Conservation (phyloP, 2,113 vertebrate species). For the Carassius auratus region DNA sequence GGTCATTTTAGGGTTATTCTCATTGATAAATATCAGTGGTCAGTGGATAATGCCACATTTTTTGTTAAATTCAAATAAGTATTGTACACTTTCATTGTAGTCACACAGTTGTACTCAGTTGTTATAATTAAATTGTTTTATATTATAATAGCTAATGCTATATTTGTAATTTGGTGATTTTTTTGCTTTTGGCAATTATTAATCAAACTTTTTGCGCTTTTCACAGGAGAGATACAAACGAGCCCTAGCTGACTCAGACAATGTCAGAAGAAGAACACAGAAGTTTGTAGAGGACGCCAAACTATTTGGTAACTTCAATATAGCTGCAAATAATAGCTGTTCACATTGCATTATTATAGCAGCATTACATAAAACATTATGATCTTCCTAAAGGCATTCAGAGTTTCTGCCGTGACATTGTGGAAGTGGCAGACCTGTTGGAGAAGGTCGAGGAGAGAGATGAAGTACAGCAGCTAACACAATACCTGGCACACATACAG, state of each 20-base stretch:
- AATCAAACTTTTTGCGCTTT: slow-evolving; percentile 8
- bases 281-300: slow-evolving; percentile 91
- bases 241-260: slow-evolving; percentile 81
- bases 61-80: no score
- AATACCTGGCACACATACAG: slow-evolving; percentile 76
- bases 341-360: background rate
- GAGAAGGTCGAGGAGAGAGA: slow-evolving; percentile 72
- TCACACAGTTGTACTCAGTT: no score
- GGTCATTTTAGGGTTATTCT: no score
- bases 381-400: slow-evolving; percentile 77
- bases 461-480: slow-evolving; percentile 63
- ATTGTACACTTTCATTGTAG: no score
- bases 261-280: slow-evolving; percentile 80
- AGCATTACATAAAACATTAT: background rate
- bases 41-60: no score
- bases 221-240: slow-evolving; percentile 79
- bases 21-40: no score
- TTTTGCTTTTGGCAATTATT: background rate
- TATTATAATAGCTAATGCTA: no score
- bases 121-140: no score
- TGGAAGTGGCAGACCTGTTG: slow-evolving; percentile 85
- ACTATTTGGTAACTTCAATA: slow-evolving; percentile 78
- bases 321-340: background rate
- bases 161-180: background rate
- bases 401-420: slow-evolving; percentile 86